Conservation (phyloP, 2,113 vertebrate species). For the Micromys minutus region DNA sequence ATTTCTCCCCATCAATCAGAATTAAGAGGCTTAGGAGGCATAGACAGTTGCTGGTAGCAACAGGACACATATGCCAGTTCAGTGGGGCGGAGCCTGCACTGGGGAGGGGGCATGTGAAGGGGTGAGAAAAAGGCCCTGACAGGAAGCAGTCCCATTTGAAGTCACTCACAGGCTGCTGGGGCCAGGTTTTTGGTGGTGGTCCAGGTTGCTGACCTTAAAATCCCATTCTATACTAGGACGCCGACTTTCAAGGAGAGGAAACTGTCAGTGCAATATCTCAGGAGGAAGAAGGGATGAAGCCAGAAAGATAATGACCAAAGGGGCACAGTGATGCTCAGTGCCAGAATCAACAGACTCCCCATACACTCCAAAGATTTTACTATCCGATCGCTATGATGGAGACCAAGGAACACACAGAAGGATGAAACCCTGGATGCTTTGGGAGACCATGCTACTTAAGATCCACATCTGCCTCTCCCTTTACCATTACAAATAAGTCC, state of each 20-base stretch:
- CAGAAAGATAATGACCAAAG: neutral
- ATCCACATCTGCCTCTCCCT: neutral
- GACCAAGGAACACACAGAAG: neutral
- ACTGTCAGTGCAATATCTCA: neutral
- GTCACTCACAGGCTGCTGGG: neutral
- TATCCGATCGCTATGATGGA: neutral
- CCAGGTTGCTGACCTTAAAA: neutral
- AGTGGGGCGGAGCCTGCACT: neutral
- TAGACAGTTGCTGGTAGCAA: conserved; percentile 88
- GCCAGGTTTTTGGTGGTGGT: neutral
- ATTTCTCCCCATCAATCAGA: conserved; percentile 85
- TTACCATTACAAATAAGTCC: neutral
- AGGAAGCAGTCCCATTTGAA: neutral
- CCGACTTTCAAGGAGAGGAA: neutral
- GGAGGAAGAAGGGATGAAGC: neutral
- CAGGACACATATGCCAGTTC: conserved; percentile 79
- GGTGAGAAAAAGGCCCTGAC: neutral
- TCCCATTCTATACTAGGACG: neutral
- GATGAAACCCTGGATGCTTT: neutral
- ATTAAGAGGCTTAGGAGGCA: conserved; percentile 81
- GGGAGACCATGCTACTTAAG: neutral
- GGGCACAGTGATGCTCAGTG: neutral
- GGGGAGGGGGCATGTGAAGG: neutral
- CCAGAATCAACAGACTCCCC: neutral
- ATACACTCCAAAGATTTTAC: neutral